phyloP scores from a whole-genome alignment of 2,797 vertebrate species.

The Darevskia nairensis region DNA sequence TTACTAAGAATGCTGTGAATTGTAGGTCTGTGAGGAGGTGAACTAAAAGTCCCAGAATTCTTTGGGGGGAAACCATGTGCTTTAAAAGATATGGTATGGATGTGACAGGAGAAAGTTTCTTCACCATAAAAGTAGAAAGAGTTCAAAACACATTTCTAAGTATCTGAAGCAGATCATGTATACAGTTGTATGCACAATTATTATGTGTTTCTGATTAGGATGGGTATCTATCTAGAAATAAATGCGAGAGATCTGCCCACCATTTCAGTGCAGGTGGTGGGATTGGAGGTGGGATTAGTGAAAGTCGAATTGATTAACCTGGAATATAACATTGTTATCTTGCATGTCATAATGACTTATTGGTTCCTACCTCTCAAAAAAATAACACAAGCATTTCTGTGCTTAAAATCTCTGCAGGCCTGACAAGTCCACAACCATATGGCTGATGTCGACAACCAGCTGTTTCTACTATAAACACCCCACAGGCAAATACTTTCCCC shows the following conservation, averaged over 20 bases:
- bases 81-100: no score
- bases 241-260: not conserved
- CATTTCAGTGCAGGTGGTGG: not conserved
- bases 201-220: not conserved
- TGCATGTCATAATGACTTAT: not conserved
- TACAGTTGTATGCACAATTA: not conserved
- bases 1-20: no score
- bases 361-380: conserved; percentile 7
- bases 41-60: no score
- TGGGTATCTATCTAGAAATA: not conserved
- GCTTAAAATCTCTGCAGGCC: not conserved
- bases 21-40: no score
- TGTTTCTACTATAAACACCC: not conserved
- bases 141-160: no score
- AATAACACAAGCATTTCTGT: fast-evolving
- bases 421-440: not conserved
- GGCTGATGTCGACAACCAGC: not conserved
- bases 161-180: no score
- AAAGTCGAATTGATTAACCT: not conserved
- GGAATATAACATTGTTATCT: not conserved
- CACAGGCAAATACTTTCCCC: not conserved
- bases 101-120: no score
- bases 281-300: not conserved
- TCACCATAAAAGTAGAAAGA: no score
- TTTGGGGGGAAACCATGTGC: no score